Evolutionary conservation across 2,797 vertebrate species (phyloP).

Genomic region (Pseudotriccus pelzelni): DNA sequence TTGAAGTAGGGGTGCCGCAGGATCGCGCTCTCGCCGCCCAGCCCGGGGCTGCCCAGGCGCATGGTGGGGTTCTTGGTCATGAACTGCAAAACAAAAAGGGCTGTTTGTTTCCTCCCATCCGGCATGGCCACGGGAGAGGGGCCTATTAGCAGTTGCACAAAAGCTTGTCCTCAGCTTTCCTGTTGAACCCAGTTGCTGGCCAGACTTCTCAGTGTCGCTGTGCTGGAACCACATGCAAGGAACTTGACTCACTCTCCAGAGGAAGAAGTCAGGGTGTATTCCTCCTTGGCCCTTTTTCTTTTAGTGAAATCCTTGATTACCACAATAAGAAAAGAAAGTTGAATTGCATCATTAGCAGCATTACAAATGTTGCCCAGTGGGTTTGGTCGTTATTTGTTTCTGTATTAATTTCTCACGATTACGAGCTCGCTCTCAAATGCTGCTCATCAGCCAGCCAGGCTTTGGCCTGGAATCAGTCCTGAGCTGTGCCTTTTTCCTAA

Average conservation of each 20-base stretch:
- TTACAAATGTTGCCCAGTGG: not conserved
- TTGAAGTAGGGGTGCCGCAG: slow-evolving; percentile 87
- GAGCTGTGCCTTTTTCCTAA: slow-evolving; percentile 28
- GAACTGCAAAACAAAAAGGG: slow-evolving; percentile 79
- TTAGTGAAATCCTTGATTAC: not conserved
- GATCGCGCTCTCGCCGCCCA: slow-evolving; percentile 87
- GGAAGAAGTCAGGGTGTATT: not conserved
- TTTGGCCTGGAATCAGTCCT: slow-evolving; percentile 24
- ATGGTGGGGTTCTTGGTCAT: slow-evolving; percentile 91
- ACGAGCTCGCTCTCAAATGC: not conserved
- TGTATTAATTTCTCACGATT: slow-evolving; percentile 28
- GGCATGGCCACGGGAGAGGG: not conserved
- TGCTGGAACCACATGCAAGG: not conserved
- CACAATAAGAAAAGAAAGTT: slow-evolving; percentile 1
- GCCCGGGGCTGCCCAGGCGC: slow-evolving; percentile 86
- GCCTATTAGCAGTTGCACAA: slow-evolving; percentile 2
- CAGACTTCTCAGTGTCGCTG: slow-evolving; percentile 31
- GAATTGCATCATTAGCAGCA: slow-evolving; percentile 5
- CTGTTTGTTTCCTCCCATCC: slow-evolving; percentile 35
- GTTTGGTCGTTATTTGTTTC: not conserved
- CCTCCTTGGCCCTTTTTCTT: slow-evolving; percentile 17
- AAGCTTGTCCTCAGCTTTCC: slow-evolving; percentile 63
- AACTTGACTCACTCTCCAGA: slow-evolving; percentile 23
- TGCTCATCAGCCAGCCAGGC: not conserved
- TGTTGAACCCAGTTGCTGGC: slow-evolving; percentile 49